phyloP scores from a whole-genome alignment of 2,113 vertebrate species.

The Myrmophylax atrothorax region DNA sequence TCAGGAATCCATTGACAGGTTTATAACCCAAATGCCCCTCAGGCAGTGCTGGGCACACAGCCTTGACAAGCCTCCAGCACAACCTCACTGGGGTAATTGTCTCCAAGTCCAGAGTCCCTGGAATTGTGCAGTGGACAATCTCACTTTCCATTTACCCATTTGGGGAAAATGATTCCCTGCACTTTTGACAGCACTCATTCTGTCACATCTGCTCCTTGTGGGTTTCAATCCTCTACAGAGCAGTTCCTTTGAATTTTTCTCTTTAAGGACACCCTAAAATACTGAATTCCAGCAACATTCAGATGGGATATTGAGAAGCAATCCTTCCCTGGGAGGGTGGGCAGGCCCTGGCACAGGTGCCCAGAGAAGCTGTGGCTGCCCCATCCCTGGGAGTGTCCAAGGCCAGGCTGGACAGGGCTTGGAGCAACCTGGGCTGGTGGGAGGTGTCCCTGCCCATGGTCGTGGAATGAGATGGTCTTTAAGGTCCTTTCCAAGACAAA shows the following conservation, averaged over 20 bases:
- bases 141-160: neutral
- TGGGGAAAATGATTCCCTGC: neutral
- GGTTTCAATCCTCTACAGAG: neutral
- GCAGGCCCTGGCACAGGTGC: neutral
- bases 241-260: neutral
- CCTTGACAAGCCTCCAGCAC: neutral
- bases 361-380: neutral
- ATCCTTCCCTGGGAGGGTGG: neutral
- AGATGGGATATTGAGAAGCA: neutral
- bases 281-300: neutral
- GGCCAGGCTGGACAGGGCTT: fast-evolving
- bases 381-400: neutral
- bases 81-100: neutral
- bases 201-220: neutral
- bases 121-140: neutral
- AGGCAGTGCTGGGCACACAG: neutral
- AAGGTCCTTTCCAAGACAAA: neutral
- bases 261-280: neutral
- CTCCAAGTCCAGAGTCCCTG: neutral
- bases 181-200: neutral
- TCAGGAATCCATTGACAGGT: neutral
- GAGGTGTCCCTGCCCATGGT: neutral
- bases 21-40: neutral
- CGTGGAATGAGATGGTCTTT: neutral
- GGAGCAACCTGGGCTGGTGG: neutral